Evolutionary conservation across 2,797 vertebrate genomes (phyloP).

Genomic region (Scyliorhinus canicula): DNA sequence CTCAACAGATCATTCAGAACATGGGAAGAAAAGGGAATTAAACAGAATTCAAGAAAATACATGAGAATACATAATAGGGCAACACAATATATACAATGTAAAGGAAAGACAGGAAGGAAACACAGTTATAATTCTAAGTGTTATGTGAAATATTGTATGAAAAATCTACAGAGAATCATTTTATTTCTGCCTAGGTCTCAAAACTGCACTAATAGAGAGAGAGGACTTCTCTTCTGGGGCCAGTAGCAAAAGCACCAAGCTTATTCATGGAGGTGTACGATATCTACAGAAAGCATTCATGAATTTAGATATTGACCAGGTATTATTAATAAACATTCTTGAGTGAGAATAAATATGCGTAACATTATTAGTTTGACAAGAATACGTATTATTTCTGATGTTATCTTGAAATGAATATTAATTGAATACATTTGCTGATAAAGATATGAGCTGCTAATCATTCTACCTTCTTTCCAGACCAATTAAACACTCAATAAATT

Average conservation of each 20-base stretch:
- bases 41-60: too few species aligned
- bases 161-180: constrained; percentile 51
- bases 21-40: too few species aligned
- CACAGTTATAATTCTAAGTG: neutral
- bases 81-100: too few species aligned
- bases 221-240: constrained; percentile 93
- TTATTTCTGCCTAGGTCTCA: constrained; percentile 77
- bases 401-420: neutral
- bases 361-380: neutral
- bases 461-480: neutral
- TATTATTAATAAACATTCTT: constrained; percentile 49
- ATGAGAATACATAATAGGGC: too few species aligned
- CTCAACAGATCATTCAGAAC: too few species aligned
- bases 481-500: neutral
- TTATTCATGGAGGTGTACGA: constrained; percentile 93
- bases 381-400: neutral
- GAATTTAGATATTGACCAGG: constrained; percentile 96
- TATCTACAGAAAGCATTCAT: constrained; percentile 98
- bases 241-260: constrained; percentile 86
- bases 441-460: neutral
- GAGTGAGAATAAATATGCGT: neutral
- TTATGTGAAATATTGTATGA: neutral
- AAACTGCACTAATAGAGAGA: constrained; percentile 82
- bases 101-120: too few species aligned
- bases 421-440: neutral